phyloP scores from a whole-genome alignment of 1,140 invertebrate species.

The Ceratosolen solmsi region DNA sequence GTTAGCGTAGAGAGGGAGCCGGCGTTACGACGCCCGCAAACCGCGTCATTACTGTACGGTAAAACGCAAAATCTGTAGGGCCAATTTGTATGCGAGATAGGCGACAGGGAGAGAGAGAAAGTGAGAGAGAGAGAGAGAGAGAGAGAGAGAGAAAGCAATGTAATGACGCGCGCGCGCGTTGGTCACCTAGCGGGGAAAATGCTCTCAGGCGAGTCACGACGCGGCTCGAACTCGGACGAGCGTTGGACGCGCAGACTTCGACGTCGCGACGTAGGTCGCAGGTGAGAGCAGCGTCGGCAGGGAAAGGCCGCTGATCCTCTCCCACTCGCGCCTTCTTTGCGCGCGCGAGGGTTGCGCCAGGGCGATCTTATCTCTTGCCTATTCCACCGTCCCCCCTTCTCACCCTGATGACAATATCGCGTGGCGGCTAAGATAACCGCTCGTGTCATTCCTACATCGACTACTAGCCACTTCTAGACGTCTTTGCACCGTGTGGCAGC shows the following conservation, averaged over 20 bases:
- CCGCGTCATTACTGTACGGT: constrained; percentile 1
- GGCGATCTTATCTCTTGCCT: constrained; percentile 67
- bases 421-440: constrained; percentile 73
- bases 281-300: constrained; percentile 58
- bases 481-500: constrained; percentile 50
- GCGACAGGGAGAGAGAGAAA: constrained; percentile 50
- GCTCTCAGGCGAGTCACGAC: constrained; percentile 68
- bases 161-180: constrained; percentile 23
- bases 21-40: neutral
- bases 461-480: constrained; percentile 61
- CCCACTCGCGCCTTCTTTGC: constrained; percentile 11
- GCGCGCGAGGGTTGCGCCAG: constrained; percentile 32
- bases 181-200: constrained; percentile 66
- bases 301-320: constrained; percentile 63
- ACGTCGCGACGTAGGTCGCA: constrained; percentile 20
- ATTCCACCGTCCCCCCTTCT: constrained; percentile 27
- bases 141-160: neutral
- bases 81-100: constrained; percentile 74
- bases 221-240: neutral
- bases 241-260: constrained; percentile 26
- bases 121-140: constrained; percentile 29
- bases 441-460: constrained; percentile 74
- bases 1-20: neutral
- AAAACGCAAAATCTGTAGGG: constrained; percentile 68
- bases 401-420: constrained; percentile 71